Conservation (phyloP, 2,113 vertebrate genomes). For the Seriola dumerili region DNA sequence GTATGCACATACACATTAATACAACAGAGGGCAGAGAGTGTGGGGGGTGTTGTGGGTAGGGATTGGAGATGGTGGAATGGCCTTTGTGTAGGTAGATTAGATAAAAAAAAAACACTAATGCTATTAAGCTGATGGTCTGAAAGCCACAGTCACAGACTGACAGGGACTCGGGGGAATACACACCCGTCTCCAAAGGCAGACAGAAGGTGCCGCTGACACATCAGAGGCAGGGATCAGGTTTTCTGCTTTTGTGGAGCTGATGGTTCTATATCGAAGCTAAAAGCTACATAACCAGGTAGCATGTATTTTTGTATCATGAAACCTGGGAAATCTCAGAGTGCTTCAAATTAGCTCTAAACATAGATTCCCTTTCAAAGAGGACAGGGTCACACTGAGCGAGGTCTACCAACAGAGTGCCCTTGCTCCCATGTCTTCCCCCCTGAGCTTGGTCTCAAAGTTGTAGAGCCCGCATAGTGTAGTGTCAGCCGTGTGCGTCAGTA, state of each 20-base stretch:
- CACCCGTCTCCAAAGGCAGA: conserved; percentile 67
- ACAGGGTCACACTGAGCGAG: conserved; percentile 29
- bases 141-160: conserved; percentile 74
- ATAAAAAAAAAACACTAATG: conserved; percentile 76
- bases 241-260: conserved; percentile 67
- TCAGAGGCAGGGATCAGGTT: conserved; percentile 77
- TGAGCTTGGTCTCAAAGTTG: conserved; percentile 5
- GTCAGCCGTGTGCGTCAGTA: conserved; percentile 47
- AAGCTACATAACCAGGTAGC: conserved; percentile 75
- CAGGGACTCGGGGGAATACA: conserved; percentile 68
- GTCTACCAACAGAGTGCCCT: conserved; percentile 1
- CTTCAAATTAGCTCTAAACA: conserved; percentile 49
- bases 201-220: conserved; percentile 74
- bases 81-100: conserved; percentile 75
- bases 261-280: conserved; percentile 65
- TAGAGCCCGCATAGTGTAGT: conserved; percentile 28
- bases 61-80: conserved; percentile 54
- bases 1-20: conserved; percentile 43
- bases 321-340: conserved; percentile 52
- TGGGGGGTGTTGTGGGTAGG: conserved; percentile 45
- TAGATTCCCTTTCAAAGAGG: conserved; percentile 40
- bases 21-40: conserved; percentile 24
- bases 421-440: neutral
- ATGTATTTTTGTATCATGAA: conserved; percentile 66
- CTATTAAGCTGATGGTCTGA: conserved; percentile 75